Conservation (phyloP, 2,113 vertebrate species). For the Phyllopteryx taeniolatus region DNA sequence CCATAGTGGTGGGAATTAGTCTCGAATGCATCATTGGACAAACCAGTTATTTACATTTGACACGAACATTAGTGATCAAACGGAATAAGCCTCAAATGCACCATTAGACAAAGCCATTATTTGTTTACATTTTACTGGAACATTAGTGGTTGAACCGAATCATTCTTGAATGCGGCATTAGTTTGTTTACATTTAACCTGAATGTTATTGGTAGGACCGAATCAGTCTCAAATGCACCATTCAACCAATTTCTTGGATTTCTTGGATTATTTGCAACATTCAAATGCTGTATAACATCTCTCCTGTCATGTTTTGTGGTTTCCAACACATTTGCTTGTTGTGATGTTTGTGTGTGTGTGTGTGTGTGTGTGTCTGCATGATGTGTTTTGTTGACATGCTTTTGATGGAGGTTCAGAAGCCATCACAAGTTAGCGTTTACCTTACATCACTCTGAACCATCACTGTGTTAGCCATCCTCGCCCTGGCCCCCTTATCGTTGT, state of each 20-base stretch:
- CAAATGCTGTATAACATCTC: background rate
- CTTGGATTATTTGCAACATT: background rate
- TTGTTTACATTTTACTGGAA: too few relatives aligned
- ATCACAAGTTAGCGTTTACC: constrained; percentile 1
- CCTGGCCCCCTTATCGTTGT: constrained; percentile 38
- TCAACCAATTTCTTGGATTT: background rate
- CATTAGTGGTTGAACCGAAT: too few relatives aligned
- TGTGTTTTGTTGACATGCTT: constrained; percentile 14
- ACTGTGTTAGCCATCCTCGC: constrained; percentile 10
- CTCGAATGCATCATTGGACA: too few relatives aligned
- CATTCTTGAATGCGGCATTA: too few relatives aligned
- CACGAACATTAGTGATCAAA: too few relatives aligned
- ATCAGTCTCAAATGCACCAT: too few relatives aligned
- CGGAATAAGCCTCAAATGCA: too few relatives aligned
- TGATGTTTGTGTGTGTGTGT: background rate
- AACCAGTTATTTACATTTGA: too few relatives aligned
- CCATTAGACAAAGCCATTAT: too few relatives aligned
- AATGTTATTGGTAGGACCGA: too few relatives aligned
- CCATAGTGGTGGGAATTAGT: too few relatives aligned
- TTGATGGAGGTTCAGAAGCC: constrained; percentile 43
- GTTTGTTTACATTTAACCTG: too few relatives aligned
- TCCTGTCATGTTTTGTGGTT: background rate
- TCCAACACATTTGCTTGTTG: constrained; percentile 28
- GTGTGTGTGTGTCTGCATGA: constrained; percentile 25
- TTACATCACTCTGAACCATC: constrained; percentile 35